Conservation (phyloP, 2,113 vertebrate genomes). For the Cynopterus brachyotis region DNA sequence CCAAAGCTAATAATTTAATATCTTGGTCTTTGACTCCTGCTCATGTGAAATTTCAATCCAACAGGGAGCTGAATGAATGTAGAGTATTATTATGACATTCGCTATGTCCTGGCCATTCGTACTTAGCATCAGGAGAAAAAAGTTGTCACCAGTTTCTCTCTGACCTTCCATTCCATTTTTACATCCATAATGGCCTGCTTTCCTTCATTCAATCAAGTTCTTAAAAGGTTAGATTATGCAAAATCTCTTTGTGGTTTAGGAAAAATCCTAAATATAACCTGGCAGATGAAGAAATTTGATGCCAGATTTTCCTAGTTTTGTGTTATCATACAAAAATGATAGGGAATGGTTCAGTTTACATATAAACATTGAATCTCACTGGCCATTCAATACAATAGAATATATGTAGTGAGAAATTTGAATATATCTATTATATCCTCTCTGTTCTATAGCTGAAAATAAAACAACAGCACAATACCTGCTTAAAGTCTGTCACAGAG, state of each 20-base stretch:
- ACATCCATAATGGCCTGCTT: neutral
- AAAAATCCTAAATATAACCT: neutral
- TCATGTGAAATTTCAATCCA: neutral
- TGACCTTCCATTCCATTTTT: neutral
- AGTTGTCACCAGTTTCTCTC: neutral
- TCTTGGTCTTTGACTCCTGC: neutral
- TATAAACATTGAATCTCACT: neutral
- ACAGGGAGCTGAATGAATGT: too few species aligned
- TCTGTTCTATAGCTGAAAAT: neutral
- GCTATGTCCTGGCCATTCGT: fast-evolving
- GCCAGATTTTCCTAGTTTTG: neutral
- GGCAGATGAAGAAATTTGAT: neutral
- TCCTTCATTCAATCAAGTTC: neutral
- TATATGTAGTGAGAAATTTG: neutral
- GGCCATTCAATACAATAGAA: neutral
- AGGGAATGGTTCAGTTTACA: neutral
- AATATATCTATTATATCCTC: neutral
- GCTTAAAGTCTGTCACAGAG: neutral
- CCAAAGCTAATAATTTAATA: neutral
- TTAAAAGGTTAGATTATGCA: neutral
- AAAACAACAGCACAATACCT: neutral
- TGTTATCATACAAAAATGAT: neutral
- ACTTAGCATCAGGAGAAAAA: neutral
- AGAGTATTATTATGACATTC: too few species aligned
- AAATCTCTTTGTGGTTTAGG: neutral